A percentile compares a stretch with the other conserved stretches of the same genome.
phyloP scores from a whole-genome alignment of 2,113 vertebrate genomes.

The Rattus norvegicus region GRCr8 NC_086039.1:12646001-12646500 shows the following conservation, averaged over 20 bases:
- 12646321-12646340: constrained; percentile 9
- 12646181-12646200: neutral
- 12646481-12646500: neutral
- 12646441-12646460: neutral
- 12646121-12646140: neutral
- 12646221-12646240: neutral
- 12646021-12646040: neutral
- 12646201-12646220: neutral
- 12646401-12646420: neutral
- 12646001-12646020: neutral
- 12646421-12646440: neutral
- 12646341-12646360: neutral
- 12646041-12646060: neutral
- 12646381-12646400: neutral
- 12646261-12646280: neutral
- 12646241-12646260: neutral
- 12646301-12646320: neutral
- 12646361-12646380: neutral
- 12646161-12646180: neutral
- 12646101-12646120: neutral
- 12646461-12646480: neutral
- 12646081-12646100: neutral
- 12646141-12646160: neutral
- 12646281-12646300: neutral
- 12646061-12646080: neutral